These are phyloP conservation scores for Helicoverpa armigera DNA, from an alignment of 1,140 invertebrate species.

Conservation along the genomic window DNA sequence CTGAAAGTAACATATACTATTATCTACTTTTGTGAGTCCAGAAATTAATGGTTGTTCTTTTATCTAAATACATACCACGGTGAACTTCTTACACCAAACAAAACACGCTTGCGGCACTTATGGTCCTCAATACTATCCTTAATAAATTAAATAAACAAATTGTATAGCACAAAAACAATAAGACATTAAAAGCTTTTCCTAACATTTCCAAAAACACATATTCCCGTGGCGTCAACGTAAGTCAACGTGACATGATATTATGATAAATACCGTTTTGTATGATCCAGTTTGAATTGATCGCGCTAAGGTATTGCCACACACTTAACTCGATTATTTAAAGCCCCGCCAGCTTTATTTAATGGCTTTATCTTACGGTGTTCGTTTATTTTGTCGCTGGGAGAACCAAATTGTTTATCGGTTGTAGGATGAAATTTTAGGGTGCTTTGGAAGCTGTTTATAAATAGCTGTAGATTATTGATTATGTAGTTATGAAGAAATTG, in stretches of 20 bases:
- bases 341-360: conserved; percentile 47
- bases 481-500: too few relatives aligned
- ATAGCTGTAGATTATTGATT: background rate
- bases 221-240: conserved; percentile 50
- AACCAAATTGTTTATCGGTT: conserved; percentile 11
- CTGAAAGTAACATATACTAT: too few relatives aligned
- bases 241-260: conserved; percentile 66
- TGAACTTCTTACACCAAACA: too few relatives aligned
- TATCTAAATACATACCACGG: too few relatives aligned
- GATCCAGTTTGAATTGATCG: conserved; percentile 68
- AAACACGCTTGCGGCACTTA: too few relatives aligned
- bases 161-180: background rate
- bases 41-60: too few relatives aligned
- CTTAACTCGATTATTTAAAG: conserved; percentile 70
- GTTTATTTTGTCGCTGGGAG: conserved; percentile 16
- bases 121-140: too few relatives aligned
- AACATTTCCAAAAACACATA: background rate
- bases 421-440: background rate
- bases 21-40: too few relatives aligned
- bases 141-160: too few relatives aligned
- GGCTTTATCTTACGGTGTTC: conserved; percentile 37
- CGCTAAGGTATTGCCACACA: conserved; percentile 60
- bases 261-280: conserved; percentile 71
- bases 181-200: background rate
- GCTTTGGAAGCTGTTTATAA: background rate